phyloP scores from a whole-genome alignment of 2,113 vertebrate species.

The Larimichthys polyactis region DNA sequence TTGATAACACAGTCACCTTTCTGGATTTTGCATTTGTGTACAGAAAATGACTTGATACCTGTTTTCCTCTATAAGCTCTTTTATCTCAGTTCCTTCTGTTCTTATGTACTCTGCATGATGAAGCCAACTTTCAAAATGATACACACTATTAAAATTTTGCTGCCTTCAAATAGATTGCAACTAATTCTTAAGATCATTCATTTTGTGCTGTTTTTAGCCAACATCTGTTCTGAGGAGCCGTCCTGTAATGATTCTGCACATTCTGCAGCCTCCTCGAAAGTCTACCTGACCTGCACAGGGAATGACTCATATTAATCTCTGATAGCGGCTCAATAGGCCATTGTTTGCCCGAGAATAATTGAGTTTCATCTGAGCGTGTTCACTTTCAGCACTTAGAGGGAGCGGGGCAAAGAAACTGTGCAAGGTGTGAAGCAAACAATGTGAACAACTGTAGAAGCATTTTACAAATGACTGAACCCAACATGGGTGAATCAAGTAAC shows the following conservation, averaged over 20 bases:
- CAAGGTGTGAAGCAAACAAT: too few species aligned
- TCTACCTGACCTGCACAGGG: not conserved
- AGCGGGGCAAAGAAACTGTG: not conserved
- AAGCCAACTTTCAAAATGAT: not conserved
- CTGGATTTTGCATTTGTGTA: not conserved
- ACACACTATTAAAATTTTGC: not conserved
- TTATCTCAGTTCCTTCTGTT: constrained; percentile 1
- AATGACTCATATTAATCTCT: constrained; percentile 17
- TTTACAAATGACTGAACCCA: too few species aligned
- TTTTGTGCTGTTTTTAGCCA: not conserved
- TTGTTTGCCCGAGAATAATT: constrained; percentile 30
- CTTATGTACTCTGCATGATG: not conserved
- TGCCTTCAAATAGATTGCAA: not conserved
- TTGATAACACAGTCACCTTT: too few species aligned
- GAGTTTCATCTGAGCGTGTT: constrained; percentile 37
- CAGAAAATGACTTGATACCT: not conserved
- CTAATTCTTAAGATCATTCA: not conserved
- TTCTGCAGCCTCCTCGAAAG: not conserved
- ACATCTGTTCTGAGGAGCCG: not conserved
- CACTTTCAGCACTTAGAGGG: not conserved
- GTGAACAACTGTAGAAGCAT: too few species aligned
- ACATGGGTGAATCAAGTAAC: too few species aligned
- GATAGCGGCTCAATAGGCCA: constrained; percentile 26
- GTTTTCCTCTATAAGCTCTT: not conserved
- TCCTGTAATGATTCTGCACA: not conserved